Evolutionary conservation across 2,797 vertebrate species (phyloP).

Genomic region (Centroberyx gerrardi): DNA sequence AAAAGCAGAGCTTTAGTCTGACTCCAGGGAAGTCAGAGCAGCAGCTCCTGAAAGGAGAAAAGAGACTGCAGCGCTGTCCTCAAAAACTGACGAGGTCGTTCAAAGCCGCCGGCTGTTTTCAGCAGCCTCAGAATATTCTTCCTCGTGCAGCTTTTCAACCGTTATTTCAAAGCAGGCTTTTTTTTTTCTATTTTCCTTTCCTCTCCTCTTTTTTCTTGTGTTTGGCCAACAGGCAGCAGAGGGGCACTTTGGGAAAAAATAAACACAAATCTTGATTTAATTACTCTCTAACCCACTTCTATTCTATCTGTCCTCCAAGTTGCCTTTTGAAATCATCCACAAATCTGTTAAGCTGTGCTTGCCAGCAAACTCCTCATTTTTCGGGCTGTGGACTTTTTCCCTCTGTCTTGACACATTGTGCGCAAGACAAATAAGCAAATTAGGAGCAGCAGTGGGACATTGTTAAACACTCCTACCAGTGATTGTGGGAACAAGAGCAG

Average conservation of each 20-base stretch:
- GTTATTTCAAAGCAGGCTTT: conserved; percentile 35
- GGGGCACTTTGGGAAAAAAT: conserved; percentile 30
- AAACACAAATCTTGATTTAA: conserved; percentile 69
- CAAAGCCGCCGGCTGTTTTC: conserved; percentile 35
- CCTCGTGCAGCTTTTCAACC: background rate
- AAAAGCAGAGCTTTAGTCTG: conserved; percentile 34
- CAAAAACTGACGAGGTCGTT: conserved; percentile 27
- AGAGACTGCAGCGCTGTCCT: conserved; percentile 38
- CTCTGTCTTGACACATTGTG: conserved; percentile 49
- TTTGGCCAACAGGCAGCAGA: conserved; percentile 45
- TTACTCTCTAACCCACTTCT: conserved; percentile 43
- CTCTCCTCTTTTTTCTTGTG: conserved; percentile 18
- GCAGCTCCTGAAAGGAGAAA: conserved; percentile 32
- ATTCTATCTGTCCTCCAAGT: conserved; percentile 31
- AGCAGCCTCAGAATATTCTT: conserved; percentile 15
- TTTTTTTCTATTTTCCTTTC: conserved; percentile 29
- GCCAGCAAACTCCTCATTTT: conserved; percentile 46
- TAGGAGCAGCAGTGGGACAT: conserved; percentile 31
- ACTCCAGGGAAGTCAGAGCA: conserved; percentile 29
- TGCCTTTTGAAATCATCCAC: conserved; percentile 57
- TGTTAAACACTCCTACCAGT: conserved; percentile 53
- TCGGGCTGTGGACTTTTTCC: conserved; percentile 12
- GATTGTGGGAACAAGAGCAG: conserved; percentile 43
- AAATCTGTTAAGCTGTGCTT: conserved; percentile 51
- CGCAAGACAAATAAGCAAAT: conserved; percentile 50